Conservation (phyloP, 2,113 vertebrate genomes). For the Onychorhynchus coronatus region DNA sequence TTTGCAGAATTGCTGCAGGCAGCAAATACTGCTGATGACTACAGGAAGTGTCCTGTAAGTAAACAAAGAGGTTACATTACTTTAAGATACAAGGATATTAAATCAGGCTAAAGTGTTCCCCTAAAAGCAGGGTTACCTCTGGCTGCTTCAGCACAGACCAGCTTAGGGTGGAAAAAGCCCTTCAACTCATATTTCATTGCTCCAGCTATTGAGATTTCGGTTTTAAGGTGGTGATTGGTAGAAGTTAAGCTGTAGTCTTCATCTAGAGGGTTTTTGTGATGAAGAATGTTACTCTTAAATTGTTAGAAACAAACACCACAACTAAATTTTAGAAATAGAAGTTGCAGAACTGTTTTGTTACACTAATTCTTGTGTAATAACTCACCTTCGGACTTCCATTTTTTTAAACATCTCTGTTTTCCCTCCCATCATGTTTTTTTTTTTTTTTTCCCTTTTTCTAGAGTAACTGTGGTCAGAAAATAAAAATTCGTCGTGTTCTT, state of each 20-base stretch:
- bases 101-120: background rate
- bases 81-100: background rate
- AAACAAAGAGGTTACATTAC: background rate
- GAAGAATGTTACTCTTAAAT: background rate
- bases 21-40: slow-evolving; percentile 90
- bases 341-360: background rate
- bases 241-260: background rate
- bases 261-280: background rate
- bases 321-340: background rate
- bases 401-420: background rate
- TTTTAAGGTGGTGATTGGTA: background rate
- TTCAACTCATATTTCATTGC: background rate
- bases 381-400: background rate
- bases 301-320: background rate
- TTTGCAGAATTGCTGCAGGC: slow-evolving; percentile 92
- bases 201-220: background rate
- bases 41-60: slow-evolving; percentile 93
- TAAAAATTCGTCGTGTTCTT: slow-evolving; percentile 92
- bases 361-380: background rate
- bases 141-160: background rate
- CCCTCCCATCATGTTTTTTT: background rate
- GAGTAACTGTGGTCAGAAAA: slow-evolving; percentile 95
- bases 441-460: slow-evolving; percentile 38
- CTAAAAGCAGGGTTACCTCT: background rate
- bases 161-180: background rate